These are phyloP conservation scores for Cryptocephalus moraei DNA, from an alignment of 2,888 invertebrate species.

Conservation along the genomic window DNA sequence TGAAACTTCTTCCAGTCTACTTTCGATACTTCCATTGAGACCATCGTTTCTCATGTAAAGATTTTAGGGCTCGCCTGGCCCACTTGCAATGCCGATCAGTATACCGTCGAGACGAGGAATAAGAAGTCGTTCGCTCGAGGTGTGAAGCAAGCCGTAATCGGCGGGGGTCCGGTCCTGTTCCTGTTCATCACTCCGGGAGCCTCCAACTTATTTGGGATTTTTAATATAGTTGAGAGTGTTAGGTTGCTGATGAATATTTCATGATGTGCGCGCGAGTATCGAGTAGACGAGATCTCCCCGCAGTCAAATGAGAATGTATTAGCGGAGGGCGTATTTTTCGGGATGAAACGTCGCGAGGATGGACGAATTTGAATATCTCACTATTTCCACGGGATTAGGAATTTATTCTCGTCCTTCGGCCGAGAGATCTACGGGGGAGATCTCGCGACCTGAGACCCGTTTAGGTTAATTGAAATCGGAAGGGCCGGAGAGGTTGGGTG, in stretches of 20 bases:
- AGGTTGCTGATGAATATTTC: slow-evolving; percentile 40
- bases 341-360: neutral
- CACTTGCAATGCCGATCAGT: no score
- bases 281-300: slow-evolving; percentile 26
- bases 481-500: no score
- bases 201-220: slow-evolving; percentile 38
- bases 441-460: no score
- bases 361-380: no score
- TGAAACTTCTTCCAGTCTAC: no score
- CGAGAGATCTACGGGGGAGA: no score
- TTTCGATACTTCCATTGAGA: no score
- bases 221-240: slow-evolving; percentile 41
- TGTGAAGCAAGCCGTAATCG: slow-evolving; percentile 19
- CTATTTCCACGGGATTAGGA: no score
- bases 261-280: slow-evolving; percentile 38
- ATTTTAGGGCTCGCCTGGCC: no score
- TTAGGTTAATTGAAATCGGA: no score
- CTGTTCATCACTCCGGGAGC: slow-evolving; percentile 24
- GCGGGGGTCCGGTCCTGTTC: slow-evolving; percentile 26
- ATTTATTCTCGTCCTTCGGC: no score
- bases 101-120: slow-evolving; percentile 6
- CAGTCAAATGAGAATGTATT: slow-evolving; percentile 30
- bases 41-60: no score
- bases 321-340: slow-evolving; percentile 3
- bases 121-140: slow-evolving; percentile 13